Base-by-base conservation (phyloP, 2,888 invertebrate species). In the Drosophila rellima region DNA sequence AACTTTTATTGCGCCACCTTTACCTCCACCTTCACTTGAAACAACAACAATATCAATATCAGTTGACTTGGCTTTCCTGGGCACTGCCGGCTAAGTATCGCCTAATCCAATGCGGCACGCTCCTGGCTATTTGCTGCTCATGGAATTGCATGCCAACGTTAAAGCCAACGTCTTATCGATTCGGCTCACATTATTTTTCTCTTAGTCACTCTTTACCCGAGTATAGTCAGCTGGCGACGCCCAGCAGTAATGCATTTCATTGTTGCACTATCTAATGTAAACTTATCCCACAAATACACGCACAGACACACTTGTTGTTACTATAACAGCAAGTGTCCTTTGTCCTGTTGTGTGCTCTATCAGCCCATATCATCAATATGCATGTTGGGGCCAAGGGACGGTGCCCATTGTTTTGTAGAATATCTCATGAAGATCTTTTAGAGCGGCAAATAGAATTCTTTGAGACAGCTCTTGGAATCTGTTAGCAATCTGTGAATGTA, bases 1-100 rank as follows among this genome's bases (percentile, higher is more conserved):
- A 78, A 88, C 75, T 86, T 86, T 78, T 80, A 83, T 78, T 69
- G 69, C 50, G 71, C 67, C 82, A 70, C 81, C 87, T 77, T 64
- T 48, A 51, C 71, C 60, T 62, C 70, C 35, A 57, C 42, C 42
- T 18, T n/a, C 37, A 57, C 29, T 56, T 64, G 39, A 62, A 59
- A 52, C 37, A 52, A 31, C 31, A 11, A 31, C 26, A 26, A 26
- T 7, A 26, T 2, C 7, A 7, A 26, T 7, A 23, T 23, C 6
- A 26, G 35, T 52, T 35, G n/a, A 51, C 45, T 67, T 67, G 39
- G 23, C 67, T 74, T 42, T 47, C 48, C 40, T 65, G 59, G 57
- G 47, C 37, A 42, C 39, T 39, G 78, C 74, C 78, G 81, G 78
- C 78, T 45, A 59, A 66, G 74, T 66, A 85, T 71, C 80, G 86